Conservation (phyloP, 2,797 vertebrate species). For the Cryptoprocta ferox region DNA sequence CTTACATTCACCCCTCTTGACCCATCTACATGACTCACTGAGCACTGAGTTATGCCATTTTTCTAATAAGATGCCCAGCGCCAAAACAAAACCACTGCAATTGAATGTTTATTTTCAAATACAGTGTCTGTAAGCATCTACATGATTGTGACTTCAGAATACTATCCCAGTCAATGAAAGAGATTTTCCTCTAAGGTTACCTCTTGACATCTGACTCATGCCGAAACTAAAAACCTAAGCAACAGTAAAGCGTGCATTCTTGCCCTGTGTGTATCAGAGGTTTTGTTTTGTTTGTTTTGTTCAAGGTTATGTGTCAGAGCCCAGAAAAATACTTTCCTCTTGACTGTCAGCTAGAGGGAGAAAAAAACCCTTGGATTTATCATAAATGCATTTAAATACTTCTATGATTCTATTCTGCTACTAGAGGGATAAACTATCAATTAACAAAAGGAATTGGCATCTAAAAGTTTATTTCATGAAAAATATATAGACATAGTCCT, state of each 20-base stretch:
- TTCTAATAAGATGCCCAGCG: neutral
- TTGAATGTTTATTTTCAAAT: neutral
- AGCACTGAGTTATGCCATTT: neutral
- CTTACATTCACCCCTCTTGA: neutral
- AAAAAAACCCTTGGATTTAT: neutral
- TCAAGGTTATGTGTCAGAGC: neutral
- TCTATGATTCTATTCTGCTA: neutral
- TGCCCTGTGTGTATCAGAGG: neutral
- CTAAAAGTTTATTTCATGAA: neutral
- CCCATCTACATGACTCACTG: neutral
- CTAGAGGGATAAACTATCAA: neutral
- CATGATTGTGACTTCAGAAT: neutral
- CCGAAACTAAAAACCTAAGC: neutral
- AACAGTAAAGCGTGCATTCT: neutral
- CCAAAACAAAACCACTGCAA: neutral
- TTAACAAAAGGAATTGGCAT: neutral
- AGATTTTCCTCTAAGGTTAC: neutral
- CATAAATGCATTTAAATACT: neutral
- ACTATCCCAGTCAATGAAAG: neutral
- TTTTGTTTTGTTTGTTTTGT: neutral
- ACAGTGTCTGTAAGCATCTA: neutral
- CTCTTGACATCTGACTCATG: neutral
- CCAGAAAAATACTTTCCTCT: neutral
- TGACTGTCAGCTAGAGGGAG: neutral
- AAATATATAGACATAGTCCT: neutral